Evolutionary conservation across 2,113 vertebrate genomes (phyloP).

Genomic region (Sclerurus mexicanus): DNA sequence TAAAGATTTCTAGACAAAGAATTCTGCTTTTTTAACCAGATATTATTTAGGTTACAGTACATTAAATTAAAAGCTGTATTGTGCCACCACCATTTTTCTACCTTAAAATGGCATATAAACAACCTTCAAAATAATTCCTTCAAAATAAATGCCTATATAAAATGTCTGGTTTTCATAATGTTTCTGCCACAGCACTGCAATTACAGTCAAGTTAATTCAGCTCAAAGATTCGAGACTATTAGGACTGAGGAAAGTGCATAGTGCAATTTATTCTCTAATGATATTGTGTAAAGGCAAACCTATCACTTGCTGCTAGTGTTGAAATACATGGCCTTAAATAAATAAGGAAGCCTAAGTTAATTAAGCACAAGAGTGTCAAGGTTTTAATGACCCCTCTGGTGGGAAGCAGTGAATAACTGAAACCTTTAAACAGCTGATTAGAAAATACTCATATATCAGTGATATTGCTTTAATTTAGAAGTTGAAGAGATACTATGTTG

Average conservation of each 20-base stretch:
- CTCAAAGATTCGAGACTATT: slow-evolving; percentile 7
- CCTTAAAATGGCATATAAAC: not conserved
- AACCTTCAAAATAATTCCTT: no score
- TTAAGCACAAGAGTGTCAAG: not conserved
- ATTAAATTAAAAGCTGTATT: not conserved
- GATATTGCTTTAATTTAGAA: not conserved
- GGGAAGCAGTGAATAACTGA: not conserved
- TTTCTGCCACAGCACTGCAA: not conserved
- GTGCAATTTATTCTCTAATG: slow-evolving; percentile 31
- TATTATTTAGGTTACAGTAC: not conserved
- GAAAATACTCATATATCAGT: not conserved
- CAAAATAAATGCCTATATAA: not conserved
- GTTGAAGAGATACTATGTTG: not conserved
- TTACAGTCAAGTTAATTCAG: slow-evolving; percentile 7
- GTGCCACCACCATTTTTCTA: not conserved
- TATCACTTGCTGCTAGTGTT: not conserved
- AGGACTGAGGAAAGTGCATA: not conserved
- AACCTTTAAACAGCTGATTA: slow-evolving; percentile 3
- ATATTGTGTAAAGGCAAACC: not conserved
- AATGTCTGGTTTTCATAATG: not conserved
- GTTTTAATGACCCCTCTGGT: slow-evolving; percentile 4
- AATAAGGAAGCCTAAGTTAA: slow-evolving; percentile 9
- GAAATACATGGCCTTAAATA: not conserved
- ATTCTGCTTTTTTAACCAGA: not conserved
- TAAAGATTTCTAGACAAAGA: not conserved